These are phyloP conservation scores for Drosophila funebris DNA, from an alignment of 1,140 invertebrate genomes.

Conservation along the genomic window DNA sequence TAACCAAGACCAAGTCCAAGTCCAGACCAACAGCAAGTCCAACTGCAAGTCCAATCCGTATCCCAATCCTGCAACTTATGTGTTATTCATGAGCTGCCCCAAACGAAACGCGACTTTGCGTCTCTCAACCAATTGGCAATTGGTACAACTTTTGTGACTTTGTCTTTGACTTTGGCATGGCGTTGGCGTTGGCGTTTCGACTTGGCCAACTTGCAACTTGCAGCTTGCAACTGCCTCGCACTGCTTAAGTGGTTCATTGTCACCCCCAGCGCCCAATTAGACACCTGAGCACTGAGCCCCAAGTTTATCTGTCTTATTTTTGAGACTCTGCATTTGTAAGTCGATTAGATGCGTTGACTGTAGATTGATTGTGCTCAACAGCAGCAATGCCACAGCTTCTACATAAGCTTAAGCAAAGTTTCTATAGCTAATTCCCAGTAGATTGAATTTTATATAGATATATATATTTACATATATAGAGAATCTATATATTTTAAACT, in stretches of 20 bases:
- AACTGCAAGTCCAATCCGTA: constrained; percentile 34
- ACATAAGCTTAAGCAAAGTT: not conserved
- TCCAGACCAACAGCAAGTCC: constrained; percentile 14
- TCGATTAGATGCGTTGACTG: constrained; percentile 21
- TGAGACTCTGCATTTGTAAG: constrained; percentile 29
- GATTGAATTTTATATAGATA: too few relatives aligned
- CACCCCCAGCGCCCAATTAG: constrained; percentile 81
- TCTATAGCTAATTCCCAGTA: too few relatives aligned
- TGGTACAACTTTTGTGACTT: constrained; percentile 50
- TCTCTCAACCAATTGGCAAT: constrained; percentile 68
- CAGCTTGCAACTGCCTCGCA: not conserved
- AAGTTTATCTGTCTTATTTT: not conserved
- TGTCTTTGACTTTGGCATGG: constrained; percentile 12
- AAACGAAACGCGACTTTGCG: constrained; percentile 36
- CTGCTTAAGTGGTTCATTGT: constrained; percentile 75
- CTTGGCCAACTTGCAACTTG: not conserved
- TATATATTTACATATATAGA: too few relatives aligned
- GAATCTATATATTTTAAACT: constrained; percentile 47
- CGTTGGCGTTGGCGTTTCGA: not conserved
- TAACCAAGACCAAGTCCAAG: not conserved
- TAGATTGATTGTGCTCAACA: too few relatives aligned
- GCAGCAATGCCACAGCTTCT: not conserved
- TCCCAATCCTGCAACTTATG: constrained; percentile 62
- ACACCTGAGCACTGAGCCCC: constrained; percentile 57
- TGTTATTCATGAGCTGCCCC: constrained; percentile 70